phyloP scores from a whole-genome alignment of 35 echinoderm and acorn worm species.

The Holothuria glaberrima region DNA sequence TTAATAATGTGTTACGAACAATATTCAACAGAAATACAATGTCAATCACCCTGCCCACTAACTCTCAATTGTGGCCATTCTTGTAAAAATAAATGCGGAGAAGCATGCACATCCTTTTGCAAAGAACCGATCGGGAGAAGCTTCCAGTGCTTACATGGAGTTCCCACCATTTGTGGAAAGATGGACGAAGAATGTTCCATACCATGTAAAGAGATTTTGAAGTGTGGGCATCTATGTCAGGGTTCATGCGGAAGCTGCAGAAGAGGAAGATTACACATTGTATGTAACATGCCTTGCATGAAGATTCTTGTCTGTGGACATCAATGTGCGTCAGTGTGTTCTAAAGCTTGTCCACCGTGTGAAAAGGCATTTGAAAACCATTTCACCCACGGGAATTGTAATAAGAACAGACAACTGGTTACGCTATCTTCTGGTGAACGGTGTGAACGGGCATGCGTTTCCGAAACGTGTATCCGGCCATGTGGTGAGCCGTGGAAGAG shows the following conservation, averaged over 20 bases:
- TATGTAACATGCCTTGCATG: slow-evolving; percentile 69
- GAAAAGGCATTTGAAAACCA: slow-evolving; percentile 72
- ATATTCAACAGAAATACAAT: slow-evolving; percentile 34
- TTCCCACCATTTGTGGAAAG: slow-evolving; percentile 54
- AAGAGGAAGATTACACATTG: slow-evolving; percentile 71
- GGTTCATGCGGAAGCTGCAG: slow-evolving; percentile 77
- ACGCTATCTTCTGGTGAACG: slow-evolving; percentile 54
- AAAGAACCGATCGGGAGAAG: slow-evolving; percentile 9
- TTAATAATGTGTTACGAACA: slow-evolving; percentile 57
- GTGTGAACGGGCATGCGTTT: slow-evolving; percentile 70
- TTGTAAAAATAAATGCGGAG: slow-evolving; percentile 73
- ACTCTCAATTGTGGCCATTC: slow-evolving; percentile 65
- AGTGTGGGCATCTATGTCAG: slow-evolving; percentile 74
- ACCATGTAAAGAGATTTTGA: slow-evolving; percentile 53
- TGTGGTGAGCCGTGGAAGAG: slow-evolving; percentile 70
- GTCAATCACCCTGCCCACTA: slow-evolving; percentile 40
- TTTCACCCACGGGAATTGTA: slow-evolving; percentile 80
- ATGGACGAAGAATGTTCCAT: slow-evolving; percentile 55
- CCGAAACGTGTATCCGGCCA: slow-evolving; percentile 41
- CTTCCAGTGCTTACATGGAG: slow-evolving; percentile 68
- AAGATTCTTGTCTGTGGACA: slow-evolving; percentile 89
- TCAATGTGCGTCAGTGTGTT: slow-evolving; percentile 68
- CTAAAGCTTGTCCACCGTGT: slow-evolving; percentile 86
- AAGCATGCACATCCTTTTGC: slow-evolving; percentile 70
- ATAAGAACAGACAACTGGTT: slow-evolving; percentile 69